phyloP scores from a whole-genome alignment of 1,140 invertebrate species.

The Archivesica marissinica region DNA sequence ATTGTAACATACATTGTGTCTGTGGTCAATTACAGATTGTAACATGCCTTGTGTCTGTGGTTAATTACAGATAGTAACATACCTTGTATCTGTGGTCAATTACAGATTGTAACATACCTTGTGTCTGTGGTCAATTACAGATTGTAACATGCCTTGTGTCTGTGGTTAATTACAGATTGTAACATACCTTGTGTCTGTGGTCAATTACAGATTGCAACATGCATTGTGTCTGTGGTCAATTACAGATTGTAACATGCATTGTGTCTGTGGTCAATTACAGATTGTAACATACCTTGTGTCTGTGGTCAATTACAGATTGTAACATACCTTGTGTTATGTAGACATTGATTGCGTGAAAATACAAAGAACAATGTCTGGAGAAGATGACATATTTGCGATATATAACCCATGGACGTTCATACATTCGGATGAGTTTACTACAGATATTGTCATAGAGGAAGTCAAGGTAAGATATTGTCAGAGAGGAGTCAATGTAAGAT shows the following conservation, averaged over 20 bases:
- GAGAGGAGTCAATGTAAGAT: background rate
- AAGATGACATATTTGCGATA: constrained; percentile 42
- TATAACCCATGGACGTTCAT: constrained; percentile 57
- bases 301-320: background rate
- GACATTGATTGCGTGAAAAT: background rate
- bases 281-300: background rate
- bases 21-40: too few relatives aligned
- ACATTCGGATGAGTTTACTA: constrained; percentile 45
- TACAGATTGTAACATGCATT: background rate
- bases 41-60: too few relatives aligned
- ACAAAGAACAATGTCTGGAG: constrained; percentile 1
- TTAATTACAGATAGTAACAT: too few relatives aligned
- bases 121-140: too few relatives aligned
- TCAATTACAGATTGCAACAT: background rate
- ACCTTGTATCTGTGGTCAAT: too few relatives aligned
- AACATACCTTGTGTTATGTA: background rate
- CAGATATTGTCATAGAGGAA: constrained; percentile 52
- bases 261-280: background rate
- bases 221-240: background rate
- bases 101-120: too few relatives aligned
- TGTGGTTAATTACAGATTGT: too few relatives aligned
- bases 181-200: background rate
- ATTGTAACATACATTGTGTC: too few relatives aligned
- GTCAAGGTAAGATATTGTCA: constrained; percentile 32
- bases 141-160: too few relatives aligned